Evolutionary conservation across 2,797 vertebrate genomes (phyloP).

Genomic region (Parauchenoglanis ngamensis): DNA sequence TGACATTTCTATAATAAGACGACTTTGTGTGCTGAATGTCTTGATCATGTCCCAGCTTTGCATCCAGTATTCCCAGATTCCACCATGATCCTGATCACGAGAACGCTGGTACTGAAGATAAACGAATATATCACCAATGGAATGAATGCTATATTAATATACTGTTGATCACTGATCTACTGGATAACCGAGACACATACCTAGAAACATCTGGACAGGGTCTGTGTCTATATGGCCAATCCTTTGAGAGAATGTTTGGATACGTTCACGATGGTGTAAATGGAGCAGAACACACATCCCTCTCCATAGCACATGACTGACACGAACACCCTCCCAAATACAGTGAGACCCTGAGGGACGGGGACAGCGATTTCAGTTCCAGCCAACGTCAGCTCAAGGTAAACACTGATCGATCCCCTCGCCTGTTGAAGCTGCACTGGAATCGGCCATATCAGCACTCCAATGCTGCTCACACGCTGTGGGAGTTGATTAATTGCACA

Average conservation of each 20-base stretch:
- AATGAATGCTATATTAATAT: neutral
- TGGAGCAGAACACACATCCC: constrained; percentile 33
- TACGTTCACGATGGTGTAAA: constrained; percentile 27
- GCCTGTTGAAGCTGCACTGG: constrained; percentile 40
- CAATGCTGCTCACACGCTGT: constrained; percentile 37
- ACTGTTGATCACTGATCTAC: neutral
- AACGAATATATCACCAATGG: neutral
- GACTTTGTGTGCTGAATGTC: neutral
- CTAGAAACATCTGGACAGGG: neutral
- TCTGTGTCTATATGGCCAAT: neutral
- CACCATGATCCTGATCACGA: neutral
- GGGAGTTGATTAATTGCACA: constrained; percentile 55
- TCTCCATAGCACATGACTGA: constrained; percentile 37
- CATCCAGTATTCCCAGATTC: neutral
- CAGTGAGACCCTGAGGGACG: constrained; percentile 19
- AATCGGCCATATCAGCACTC: constrained; percentile 62
- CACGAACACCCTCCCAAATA: constrained; percentile 43
- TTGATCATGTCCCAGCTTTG: neutral
- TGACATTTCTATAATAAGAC: neutral
- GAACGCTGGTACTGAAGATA: neutral
- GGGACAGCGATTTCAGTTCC: constrained; percentile 26
- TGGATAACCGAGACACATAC: neutral
- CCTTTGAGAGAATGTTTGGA: constrained; percentile 17
- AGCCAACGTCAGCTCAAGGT: constrained; percentile 59
- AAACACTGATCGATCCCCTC: constrained; percentile 67